phyloP scores from a whole-genome alignment of 2,888 invertebrate genomes.

The Falcaria lacertinaria region DNA sequence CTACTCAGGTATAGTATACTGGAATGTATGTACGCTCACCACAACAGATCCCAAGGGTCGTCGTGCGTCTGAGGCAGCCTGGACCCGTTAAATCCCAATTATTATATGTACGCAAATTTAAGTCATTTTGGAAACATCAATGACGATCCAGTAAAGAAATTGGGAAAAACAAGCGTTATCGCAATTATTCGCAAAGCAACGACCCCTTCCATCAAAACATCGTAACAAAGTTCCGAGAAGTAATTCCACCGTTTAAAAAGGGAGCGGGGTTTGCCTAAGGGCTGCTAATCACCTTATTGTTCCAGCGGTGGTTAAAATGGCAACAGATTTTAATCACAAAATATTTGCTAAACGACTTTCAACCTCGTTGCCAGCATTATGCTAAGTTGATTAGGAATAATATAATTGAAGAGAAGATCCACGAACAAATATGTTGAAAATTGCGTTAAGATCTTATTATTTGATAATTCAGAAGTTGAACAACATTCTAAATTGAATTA shows the following conservation, averaged over 20 bases:
- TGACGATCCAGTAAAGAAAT: constrained; percentile 5
- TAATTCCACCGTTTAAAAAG: constrained; percentile 46
- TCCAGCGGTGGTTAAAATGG: constrained; percentile 33
- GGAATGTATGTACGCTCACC: too few species aligned
- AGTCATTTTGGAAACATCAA: not conserved
- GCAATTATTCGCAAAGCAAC: constrained; percentile 17
- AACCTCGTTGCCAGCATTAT: constrained; percentile 1
- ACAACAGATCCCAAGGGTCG: too few species aligned
- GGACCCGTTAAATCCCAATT: too few species aligned
- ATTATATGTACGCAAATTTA: too few species aligned
- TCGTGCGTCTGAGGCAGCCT: too few species aligned
- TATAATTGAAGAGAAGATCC: not conserved
- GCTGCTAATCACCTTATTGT: constrained; percentile 59
- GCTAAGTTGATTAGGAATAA: not conserved
- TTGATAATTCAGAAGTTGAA: not conserved
- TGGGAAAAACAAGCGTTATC: constrained; percentile 4
- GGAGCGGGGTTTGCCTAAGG: constrained; percentile 39
- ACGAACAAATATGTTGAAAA: too few species aligned
- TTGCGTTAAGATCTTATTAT: too few species aligned
- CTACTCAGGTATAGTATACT: too few species aligned
- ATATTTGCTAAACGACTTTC: constrained; percentile 21
- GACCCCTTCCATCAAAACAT: constrained; percentile 43
- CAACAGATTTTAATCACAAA: constrained; percentile 34
- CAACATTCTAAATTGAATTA: not conserved
- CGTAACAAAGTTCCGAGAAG: constrained; percentile 46